phyloP scores from a whole-genome alignment of 1,140 invertebrate genomes.

The Pomacea maculata region DNA sequence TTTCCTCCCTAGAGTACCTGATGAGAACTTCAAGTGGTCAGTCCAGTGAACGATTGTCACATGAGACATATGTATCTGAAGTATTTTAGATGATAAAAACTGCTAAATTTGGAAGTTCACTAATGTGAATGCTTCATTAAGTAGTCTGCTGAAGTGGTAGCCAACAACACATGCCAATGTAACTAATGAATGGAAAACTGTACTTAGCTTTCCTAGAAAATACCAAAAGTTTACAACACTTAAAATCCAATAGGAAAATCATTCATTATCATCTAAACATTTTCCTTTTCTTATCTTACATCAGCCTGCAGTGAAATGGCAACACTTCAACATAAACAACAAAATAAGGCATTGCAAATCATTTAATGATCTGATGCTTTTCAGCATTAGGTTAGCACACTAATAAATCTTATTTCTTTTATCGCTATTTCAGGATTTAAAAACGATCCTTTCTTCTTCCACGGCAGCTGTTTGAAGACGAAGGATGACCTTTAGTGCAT shows the following conservation, averaged over 20 bases:
- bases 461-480: neutral
- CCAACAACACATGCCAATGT: no score
- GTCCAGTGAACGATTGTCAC: no score
- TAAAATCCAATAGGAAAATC: neutral
- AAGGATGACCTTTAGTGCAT: no score
- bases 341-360: neutral
- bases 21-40: no score
- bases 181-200: no score
- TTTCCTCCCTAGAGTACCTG: no score
- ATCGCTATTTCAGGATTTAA: conserved; percentile 45
- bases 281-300: neutral
- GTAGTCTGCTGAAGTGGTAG: no score
- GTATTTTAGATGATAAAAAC: no score
- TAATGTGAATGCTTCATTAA: no score
- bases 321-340: neutral
- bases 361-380: neutral
- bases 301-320: neutral
- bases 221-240: neutral
- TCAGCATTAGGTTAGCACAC: neutral
- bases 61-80: no score
- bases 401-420: neutral
- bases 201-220: neutral
- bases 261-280: neutral
- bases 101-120: no score
- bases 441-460: conserved; percentile 33